A percentile compares a stretch with the other conserved stretches of the same genome.
phyloP scores from a whole-genome alignment of 2,113 vertebrate species.

The Grus americana region DNA sequence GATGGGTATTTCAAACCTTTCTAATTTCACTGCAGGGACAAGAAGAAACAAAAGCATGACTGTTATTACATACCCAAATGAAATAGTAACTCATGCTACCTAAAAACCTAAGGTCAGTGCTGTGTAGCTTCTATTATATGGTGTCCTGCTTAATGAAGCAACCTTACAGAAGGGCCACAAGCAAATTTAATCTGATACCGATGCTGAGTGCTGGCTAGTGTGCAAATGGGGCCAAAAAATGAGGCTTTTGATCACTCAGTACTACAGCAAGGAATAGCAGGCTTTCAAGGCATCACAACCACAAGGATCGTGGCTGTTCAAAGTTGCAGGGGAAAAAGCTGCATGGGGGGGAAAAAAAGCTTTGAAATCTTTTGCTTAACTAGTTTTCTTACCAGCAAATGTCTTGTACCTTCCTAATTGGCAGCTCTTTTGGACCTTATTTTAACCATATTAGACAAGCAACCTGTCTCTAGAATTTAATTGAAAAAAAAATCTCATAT shows the following conservation, averaged over 20 bases:
- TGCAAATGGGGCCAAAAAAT: background rate
- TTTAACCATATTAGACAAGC: background rate
- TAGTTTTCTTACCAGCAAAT: too few relatives aligned
- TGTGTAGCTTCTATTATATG: background rate
- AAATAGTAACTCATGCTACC: background rate
- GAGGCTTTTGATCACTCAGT: too few relatives aligned
- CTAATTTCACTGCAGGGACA: constrained; percentile 86
- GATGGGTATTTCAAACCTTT: constrained; percentile 93
- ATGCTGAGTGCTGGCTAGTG: background rate
- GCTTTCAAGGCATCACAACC: too few relatives aligned
- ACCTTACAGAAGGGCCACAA: background rate
- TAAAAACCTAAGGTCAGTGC: background rate
- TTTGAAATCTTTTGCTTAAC: too few relatives aligned
- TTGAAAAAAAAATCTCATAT: background rate
- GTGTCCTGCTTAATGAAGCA: background rate
- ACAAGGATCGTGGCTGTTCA: too few relatives aligned
- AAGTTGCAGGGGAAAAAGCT: too few relatives aligned
- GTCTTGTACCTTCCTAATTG: too few relatives aligned
- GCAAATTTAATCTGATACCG: background rate
- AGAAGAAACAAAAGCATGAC: background rate
- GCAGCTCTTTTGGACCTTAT: too few relatives aligned
- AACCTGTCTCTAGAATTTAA: background rate
- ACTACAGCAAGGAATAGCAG: too few relatives aligned
- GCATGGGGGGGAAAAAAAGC: too few relatives aligned
- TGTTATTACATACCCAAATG: background rate